Percentiles rank a stretch among this genome's conserved stretches.
Conservation (phyloP, 2,113 vertebrate species). For the Tetrax tetrax region DNA sequence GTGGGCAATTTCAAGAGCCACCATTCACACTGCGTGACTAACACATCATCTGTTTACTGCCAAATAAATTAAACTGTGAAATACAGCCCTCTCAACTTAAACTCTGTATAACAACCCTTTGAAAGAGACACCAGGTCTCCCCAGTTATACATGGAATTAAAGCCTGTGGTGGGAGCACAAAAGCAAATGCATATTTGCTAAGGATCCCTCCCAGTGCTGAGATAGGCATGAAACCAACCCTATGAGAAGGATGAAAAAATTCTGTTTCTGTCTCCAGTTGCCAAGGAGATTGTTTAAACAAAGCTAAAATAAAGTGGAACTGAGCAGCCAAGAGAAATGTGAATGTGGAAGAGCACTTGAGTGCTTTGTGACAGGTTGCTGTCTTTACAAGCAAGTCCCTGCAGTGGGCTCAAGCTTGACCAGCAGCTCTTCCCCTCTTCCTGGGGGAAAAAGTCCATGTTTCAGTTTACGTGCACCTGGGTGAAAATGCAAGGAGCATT, state of each 20-base stretch:
- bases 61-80: neutral
- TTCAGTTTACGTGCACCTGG: neutral
- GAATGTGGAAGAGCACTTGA: conserved; percentile 65
- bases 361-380: conserved; percentile 54
- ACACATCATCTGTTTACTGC: neutral
- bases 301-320: conserved; percentile 76
- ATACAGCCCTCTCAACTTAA: neutral
- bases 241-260: conserved; percentile 48
- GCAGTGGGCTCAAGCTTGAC: neutral
- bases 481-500: neutral
- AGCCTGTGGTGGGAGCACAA: neutral
- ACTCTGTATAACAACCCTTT: neutral
- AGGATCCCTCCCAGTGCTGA: neutral
- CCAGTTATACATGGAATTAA: neutral
- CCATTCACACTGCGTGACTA: neutral
- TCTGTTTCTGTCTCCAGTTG: conserved; percentile 70
- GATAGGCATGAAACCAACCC: conserved; percentile 61
- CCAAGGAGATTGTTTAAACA: conserved; percentile 78
- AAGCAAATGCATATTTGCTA: neutral
- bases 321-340: conserved; percentile 16
- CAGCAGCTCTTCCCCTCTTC: neutral
- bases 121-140: neutral
- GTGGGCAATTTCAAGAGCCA: neutral
- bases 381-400: neutral
- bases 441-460: fast-evolving